Percentiles rank a stretch among this genome's conserved stretches.
These are phyloP conservation scores for Orgyia antiqua DNA, from an alignment of 2,888 invertebrate genomes.

Conservation along the genomic window DNA sequence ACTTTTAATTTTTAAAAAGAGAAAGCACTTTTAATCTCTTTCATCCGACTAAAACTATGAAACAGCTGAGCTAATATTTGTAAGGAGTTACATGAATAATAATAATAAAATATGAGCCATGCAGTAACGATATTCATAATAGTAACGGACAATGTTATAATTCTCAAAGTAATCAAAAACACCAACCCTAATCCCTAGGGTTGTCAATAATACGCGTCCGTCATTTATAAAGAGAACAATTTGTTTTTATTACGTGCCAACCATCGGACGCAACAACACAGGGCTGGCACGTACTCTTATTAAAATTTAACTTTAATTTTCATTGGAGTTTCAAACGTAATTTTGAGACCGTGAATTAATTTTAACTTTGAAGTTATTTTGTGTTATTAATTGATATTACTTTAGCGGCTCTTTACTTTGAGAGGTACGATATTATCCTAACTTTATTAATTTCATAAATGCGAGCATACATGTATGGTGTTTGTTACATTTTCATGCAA, in stretches of 20 bases:
- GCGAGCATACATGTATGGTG: too few relatives aligned
- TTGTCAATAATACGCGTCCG: conserved; percentile 15
- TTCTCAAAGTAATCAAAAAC: neutral
- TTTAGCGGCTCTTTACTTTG: conserved; percentile 2
- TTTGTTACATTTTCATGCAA: too few relatives aligned
- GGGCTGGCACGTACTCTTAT: conserved; percentile 18
- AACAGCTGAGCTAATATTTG: too few relatives aligned
- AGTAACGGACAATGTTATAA: too few relatives aligned
- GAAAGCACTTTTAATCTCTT: too few relatives aligned
- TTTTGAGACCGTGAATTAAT: conserved; percentile 2
- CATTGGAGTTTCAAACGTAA: conserved; percentile 5
- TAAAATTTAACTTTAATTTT: conserved; percentile 8
- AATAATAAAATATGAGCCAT: too few relatives aligned
- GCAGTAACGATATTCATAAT: too few relatives aligned
- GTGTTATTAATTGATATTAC: conserved; percentile 4
- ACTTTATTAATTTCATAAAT: too few relatives aligned
- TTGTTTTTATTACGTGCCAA: conserved; percentile 41
- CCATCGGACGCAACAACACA: conserved; percentile 16
- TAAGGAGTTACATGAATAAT: too few relatives aligned
- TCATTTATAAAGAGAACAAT: conserved; percentile 28
- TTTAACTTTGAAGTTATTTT: conserved; percentile 7
- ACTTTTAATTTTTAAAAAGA: too few relatives aligned
- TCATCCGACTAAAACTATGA: too few relatives aligned
- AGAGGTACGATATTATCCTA: too few relatives aligned
- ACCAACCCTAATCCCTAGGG: conserved; percentile 17